Evolutionary conservation across 2,888 invertebrate genomes (phyloP).

Genomic region (Drosophila maculinotata): DNA sequence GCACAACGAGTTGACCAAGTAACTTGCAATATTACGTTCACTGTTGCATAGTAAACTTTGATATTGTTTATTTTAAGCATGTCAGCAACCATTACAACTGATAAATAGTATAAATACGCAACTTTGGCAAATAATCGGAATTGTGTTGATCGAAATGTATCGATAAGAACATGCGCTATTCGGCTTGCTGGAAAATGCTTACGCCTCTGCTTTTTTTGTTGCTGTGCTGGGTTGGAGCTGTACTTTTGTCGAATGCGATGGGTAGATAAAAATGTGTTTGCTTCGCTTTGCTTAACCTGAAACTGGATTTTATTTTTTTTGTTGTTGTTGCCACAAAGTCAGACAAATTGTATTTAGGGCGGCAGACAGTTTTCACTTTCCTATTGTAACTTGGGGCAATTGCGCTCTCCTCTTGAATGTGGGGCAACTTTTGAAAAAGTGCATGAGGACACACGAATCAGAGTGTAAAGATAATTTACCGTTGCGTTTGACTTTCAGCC

Average conservation of each 20-base stretch:
- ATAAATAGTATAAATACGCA: neutral
- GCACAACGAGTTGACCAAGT: constrained; percentile 1
- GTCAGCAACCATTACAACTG: neutral
- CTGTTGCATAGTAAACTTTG: no score
- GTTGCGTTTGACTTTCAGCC: constrained; percentile 11
- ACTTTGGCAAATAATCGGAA: neutral
- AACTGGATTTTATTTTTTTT: constrained; percentile 66
- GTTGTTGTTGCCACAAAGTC: constrained; percentile 25
- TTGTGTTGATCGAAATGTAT: neutral
- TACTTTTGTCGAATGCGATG: constrained; percentile 62
- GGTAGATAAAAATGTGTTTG: constrained; percentile 68
- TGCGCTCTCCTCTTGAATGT: constrained; percentile 16
- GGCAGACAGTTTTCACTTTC: constrained; percentile 64
- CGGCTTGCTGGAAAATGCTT: constrained; percentile 26
- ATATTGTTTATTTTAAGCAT: no score
- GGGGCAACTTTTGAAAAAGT: constrained; percentile 43
- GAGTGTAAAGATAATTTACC: constrained; percentile 31
- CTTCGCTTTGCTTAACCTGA: constrained; percentile 67
- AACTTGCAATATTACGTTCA: neutral
- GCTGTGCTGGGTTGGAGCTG: constrained; percentile 63
- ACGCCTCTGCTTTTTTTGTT: constrained; percentile 36
- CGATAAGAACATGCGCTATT: constrained; percentile 46
- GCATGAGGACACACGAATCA: constrained; percentile 31
- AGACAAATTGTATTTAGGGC: constrained; percentile 59
- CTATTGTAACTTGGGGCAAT: constrained; percentile 55